Conservation (phyloP, 2,113 vertebrate genomes). For the Furnarius figulus region DNA sequence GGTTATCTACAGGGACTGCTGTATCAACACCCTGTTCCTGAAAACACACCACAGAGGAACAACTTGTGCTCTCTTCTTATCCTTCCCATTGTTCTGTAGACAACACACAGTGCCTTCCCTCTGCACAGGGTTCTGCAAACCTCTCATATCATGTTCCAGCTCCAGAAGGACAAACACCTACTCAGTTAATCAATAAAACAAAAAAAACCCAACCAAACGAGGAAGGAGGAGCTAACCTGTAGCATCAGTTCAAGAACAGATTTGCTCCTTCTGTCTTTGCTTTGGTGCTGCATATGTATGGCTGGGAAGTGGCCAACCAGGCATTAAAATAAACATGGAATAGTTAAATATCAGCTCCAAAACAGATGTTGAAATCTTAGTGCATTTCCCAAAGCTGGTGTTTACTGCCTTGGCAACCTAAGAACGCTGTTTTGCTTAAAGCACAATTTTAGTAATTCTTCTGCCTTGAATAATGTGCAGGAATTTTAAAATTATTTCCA, state of each 20-base stretch:
- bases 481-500: slow-evolving; percentile 69
- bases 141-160: background rate
- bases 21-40: background rate
- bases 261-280: background rate
- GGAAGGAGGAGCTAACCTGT: background rate
- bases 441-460: slow-evolving; percentile 67
- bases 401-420: slow-evolving; percentile 65
- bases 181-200: background rate
- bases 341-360: slow-evolving; percentile 50
- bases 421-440: slow-evolving; percentile 67
- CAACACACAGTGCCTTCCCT: background rate
- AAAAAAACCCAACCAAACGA: background rate
- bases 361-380: slow-evolving; percentile 63
- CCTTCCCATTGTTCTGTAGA: background rate
- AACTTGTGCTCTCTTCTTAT: background rate
- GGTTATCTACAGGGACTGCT: background rate
- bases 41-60: background rate
- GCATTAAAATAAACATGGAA: slow-evolving; percentile 47
- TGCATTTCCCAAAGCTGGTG: slow-evolving; percentile 63
- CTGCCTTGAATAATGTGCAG: slow-evolving; percentile 67
- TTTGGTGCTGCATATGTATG: background rate
- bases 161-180: background rate
- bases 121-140: background rate
- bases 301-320: slow-evolving; percentile 6
- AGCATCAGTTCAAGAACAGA: background rate